Evolutionary conservation across 2,888 invertebrate species (phyloP).

Genomic region (Acleris laterana): DNA sequence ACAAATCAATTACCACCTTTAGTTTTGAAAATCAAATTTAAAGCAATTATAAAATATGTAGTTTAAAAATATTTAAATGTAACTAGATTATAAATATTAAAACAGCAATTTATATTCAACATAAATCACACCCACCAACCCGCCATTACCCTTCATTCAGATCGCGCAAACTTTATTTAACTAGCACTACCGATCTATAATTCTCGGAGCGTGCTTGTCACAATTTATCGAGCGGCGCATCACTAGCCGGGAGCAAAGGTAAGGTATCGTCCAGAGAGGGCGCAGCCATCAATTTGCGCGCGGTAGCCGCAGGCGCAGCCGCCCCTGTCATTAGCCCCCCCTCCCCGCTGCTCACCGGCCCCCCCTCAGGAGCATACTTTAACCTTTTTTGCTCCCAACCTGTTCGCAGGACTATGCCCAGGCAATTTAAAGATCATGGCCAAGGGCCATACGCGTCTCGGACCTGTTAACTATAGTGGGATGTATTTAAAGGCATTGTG

Average conservation of each 20-base stretch:
- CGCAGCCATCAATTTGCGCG: slow-evolving; percentile 83
- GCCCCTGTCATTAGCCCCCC: slow-evolving; percentile 80
- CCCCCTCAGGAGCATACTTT: slow-evolving; percentile 66
- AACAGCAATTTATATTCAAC: background rate
- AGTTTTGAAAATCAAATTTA: too few species aligned
- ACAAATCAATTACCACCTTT: background rate
- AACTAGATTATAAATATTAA: too few species aligned
- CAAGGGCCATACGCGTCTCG: slow-evolving; percentile 77
- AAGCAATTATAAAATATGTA: too few species aligned
- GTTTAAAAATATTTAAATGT: too few species aligned
- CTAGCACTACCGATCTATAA: slow-evolving; percentile 53
- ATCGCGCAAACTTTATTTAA: slow-evolving; percentile 37
- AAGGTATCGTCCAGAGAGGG: slow-evolving; percentile 59
- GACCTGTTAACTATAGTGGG: slow-evolving; percentile 62
- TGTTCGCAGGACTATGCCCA: slow-evolving; percentile 72
- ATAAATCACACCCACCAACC: slow-evolving; percentile 1
- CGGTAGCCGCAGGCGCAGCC: slow-evolving; percentile 82
- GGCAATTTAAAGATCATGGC: slow-evolving; percentile 78
- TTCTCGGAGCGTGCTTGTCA: slow-evolving; percentile 62
- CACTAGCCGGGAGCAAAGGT: slow-evolving; percentile 84
- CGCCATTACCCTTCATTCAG: background rate
- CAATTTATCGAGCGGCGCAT: slow-evolving; percentile 77
- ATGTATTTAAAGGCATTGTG: slow-evolving; percentile 53
- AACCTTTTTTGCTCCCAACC: slow-evolving; percentile 84
- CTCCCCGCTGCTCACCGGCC: slow-evolving; percentile 45